Base-by-base conservation (phyloP, 2,113 vertebrate genomes). In the Burhinus oedicnemus region DNA sequence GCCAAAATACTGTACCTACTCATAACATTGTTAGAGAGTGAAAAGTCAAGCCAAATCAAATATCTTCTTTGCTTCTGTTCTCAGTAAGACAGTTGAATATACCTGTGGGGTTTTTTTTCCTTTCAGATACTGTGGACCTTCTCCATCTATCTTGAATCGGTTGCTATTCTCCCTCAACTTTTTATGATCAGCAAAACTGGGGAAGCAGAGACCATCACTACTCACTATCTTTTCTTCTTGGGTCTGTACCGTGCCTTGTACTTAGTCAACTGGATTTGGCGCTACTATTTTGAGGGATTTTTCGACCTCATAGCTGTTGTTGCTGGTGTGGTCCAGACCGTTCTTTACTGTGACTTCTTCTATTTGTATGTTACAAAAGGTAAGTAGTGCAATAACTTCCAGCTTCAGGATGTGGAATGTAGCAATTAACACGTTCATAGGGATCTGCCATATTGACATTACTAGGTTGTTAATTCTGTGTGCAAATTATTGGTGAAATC, bases 121-220 rank as follows among this genome's bases (percentile, higher is more conserved):
- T 94, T 92, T 27, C 93, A 99, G 99, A 99, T 99, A 96, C 96
- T 99, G 76, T 99, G 99, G 99, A 99, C 99, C 17, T 99, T 99
- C 97, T 99, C 99, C 89, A 99, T 99, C 97, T 99, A 99, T 95
- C 97, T 99, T 89, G 99, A 99, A 95, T 99, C 99, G 0, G 99
- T 99, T 97, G 98, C 99, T 85, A 99, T 99, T 97, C 98, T 99
- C n/a, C 99, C 99, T 12, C 99, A 99, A 95, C 99, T 99, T 36
- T 99, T 99, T 95, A 99, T 99, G 99, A 99, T 99, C 97, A 99
- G 99, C 95, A 99, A 99, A 98, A 99, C 99, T 0, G 99, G 99
- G 8, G 99, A 99, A 98, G 99, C 99, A 0, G 99, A 99, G 98
- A 99, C 99, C 98, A 99, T 99, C 98, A 99, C 99, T 95, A 99